Base-by-base conservation (phyloP, 2,797 vertebrate species). In the Macropodus opercularis region DNA sequence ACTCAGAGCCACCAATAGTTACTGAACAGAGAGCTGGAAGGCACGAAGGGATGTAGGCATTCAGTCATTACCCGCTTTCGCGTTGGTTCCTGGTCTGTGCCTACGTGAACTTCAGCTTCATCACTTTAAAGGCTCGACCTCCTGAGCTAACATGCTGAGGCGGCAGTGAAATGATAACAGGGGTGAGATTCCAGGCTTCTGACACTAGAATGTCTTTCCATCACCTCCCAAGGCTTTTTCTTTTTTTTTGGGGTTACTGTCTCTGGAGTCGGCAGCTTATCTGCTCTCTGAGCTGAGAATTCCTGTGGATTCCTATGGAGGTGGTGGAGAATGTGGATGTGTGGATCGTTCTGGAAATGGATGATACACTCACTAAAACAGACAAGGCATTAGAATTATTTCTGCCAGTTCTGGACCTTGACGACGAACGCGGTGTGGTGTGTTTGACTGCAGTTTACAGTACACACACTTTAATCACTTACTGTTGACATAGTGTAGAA, bases 1-100 rank as follows among this genome's bases (percentile, higher is more conserved):
- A 57, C 34, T 32, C 11, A 41, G 36, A 66, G n/a, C 50, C 17
- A 23, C 8, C 39, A 17, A 10, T 31, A 48, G 75, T 73, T 75
- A 78, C n/a, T 35, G 42, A 49, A 27, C n/a, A 18, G 1, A 44
- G 18, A 48, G 36, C 41, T 40, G 17, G 29, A 12, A 47, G 10
- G 22, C 53, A 58, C 56, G 21, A 19, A 47, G 35, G 41, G 19
- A n/a, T 35, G 3, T 31, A 24, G 58, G n/a, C n/a, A n/a, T n/a
- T n/a, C 39, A 58, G 46, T 27, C 43, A 47, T 57, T 40, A 44
- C 18, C 39, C 32, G n/a, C 34, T 29, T 17, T 12, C 29, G 22
- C 15, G 43, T 9, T 36, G 17, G n/a, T 18, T 17, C 26, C 15
- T 11, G 15, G 22, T 43, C 38, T 36, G 24, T n/a, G n/a, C n/a